Percentiles rank a stretch among this genome's conserved stretches.
Conservation (phyloP, 2,113 vertebrate species). For the Poeciliopsis prolifica region DNA sequence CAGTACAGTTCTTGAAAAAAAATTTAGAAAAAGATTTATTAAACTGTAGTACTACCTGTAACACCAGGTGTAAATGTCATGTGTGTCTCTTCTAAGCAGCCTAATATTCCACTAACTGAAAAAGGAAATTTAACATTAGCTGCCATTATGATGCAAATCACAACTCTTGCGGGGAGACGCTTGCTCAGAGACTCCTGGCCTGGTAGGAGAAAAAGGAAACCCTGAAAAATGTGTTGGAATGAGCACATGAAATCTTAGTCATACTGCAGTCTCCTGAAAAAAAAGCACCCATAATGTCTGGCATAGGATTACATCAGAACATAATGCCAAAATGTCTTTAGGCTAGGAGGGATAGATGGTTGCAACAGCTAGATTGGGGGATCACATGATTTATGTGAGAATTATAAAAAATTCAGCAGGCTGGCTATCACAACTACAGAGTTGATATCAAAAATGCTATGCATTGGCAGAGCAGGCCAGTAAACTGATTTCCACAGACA, state of each 20-base stretch:
- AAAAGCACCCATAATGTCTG: slow-evolving; percentile 65
- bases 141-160: slow-evolving; percentile 55
- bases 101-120: slow-evolving; percentile 21
- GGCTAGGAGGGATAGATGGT: slow-evolving; percentile 50
- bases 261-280: slow-evolving; percentile 51
- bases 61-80: slow-evolving; percentile 16
- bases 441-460: background rate
- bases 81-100: slow-evolving; percentile 30
- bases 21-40: slow-evolving; percentile 17
- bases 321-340: slow-evolving; percentile 59
- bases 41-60: slow-evolving; percentile 29
- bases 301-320: slow-evolving; percentile 38
- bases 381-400: slow-evolving; percentile 39
- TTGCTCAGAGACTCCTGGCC: slow-evolving; percentile 48
- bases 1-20: slow-evolving; percentile 21
- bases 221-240: slow-evolving; percentile 59
- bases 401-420: slow-evolving; percentile 34
- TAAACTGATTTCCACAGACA: slow-evolving; percentile 1
- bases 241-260: slow-evolving; percentile 60
- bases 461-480: no score
- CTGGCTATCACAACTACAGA: background rate
- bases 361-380: slow-evolving; percentile 53
- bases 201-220: slow-evolving; percentile 9
- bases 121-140: slow-evolving; percentile 44
- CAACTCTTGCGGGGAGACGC: slow-evolving; percentile 25